phyloP scores from a whole-genome alignment of 2,888 invertebrate species.

The Patella pellucida region DNA sequence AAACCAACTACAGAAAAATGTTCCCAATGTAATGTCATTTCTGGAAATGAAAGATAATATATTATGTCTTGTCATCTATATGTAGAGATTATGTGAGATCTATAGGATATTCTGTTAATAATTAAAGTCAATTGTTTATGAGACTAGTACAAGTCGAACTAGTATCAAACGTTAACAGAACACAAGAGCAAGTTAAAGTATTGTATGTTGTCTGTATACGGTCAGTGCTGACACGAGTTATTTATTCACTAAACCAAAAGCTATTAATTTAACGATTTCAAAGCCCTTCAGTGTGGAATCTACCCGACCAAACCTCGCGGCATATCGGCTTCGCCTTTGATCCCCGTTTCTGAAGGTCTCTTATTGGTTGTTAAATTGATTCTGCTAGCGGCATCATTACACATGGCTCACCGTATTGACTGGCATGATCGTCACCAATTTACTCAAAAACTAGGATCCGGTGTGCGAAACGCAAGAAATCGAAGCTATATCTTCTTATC shows the following conservation, averaged over 20 bases:
- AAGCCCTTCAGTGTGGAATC: not conserved
- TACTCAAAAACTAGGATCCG: conserved; percentile 9
- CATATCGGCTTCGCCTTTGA: not conserved
- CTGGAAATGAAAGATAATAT: too few relatives aligned
- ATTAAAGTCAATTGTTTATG: too few relatives aligned
- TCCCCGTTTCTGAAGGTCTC: not conserved
- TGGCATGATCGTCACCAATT: conserved; percentile 1
- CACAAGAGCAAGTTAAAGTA: not conserved
- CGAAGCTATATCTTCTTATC: conserved; percentile 23
- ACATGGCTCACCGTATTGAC: not conserved
- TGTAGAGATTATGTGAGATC: too few relatives aligned
- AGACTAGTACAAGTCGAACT: too few relatives aligned
- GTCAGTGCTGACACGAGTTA: not conserved
- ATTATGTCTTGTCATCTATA: too few relatives aligned
- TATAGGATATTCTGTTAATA: too few relatives aligned
- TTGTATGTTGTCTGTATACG: not conserved
- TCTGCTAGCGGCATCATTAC: not conserved
- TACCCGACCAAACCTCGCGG: too few relatives aligned
- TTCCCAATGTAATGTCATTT: too few relatives aligned
- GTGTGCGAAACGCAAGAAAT: not conserved
- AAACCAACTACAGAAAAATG: too few relatives aligned
- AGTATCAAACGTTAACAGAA: too few relatives aligned
- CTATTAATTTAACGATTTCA: conserved; percentile 7
- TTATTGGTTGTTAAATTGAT: conserved; percentile 6
- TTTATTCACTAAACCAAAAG: not conserved